These are phyloP conservation scores for Panagrolaimus sp. DNA, from an alignment of 1,140 invertebrate species.

Conservation along the genomic window DNA sequence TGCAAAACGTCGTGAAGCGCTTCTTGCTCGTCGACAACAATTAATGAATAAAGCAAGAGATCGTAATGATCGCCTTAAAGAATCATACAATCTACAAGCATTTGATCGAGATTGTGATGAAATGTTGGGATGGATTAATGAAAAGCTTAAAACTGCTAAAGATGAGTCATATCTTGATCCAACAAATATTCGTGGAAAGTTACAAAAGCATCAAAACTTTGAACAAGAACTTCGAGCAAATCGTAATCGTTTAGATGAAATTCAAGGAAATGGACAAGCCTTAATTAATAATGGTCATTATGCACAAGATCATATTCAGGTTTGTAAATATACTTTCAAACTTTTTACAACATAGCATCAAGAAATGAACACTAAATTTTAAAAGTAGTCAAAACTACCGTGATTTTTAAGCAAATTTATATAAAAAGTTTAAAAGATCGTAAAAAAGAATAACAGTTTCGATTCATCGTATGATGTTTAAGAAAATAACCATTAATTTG, in stretches of 20 bases:
- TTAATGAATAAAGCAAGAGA: constrained; percentile 79
- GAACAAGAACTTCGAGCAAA: constrained; percentile 89
- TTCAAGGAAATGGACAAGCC: constrained; percentile 73
- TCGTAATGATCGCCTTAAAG: constrained; percentile 75
- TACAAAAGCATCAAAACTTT: constrained; percentile 98
- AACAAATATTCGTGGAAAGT: constrained; percentile 94
- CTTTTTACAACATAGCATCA: too few relatives aligned
- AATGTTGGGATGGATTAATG: constrained; percentile 96
- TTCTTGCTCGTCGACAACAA: constrained; percentile 76
- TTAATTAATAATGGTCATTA: constrained; percentile 75
- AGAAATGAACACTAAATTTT: too few relatives aligned
- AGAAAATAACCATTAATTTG: too few relatives aligned
- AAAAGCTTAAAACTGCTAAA: constrained; percentile 95
- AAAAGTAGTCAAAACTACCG: background rate
- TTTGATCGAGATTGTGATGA: constrained; percentile 97
- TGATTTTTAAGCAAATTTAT: background rate
- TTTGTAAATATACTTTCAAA: constrained; percentile 60
- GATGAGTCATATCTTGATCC: constrained; percentile 97
- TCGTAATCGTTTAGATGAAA: constrained; percentile 84
- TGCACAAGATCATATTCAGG: constrained; percentile 68
- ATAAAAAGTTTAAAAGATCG: too few relatives aligned
- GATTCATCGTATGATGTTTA: too few relatives aligned
- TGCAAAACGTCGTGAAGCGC: constrained; percentile 74
- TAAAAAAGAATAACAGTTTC: background rate
- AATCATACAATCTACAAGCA: constrained; percentile 82